phyloP scores from a whole-genome alignment of 1,140 invertebrate genomes.

The Tetramorium simillimum region DNA sequence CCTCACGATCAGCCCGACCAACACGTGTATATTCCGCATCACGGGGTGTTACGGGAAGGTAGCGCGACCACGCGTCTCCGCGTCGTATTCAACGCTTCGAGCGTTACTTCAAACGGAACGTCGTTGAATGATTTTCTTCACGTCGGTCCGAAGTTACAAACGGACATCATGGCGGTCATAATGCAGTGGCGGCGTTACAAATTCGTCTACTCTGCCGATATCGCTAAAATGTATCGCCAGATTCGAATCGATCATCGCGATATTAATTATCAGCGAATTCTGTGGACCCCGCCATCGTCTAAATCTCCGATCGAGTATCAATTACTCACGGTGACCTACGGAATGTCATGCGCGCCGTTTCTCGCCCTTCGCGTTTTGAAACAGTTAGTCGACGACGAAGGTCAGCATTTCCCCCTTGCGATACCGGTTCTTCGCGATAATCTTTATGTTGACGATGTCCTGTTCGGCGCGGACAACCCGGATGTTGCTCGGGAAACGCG shows the following conservation, averaged over 20 bases:
- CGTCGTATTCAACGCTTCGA: background rate
- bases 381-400: background rate
- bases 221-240: constrained; percentile 70
- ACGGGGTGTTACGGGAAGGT: background rate
- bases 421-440: background rate
- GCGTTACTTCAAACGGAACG: background rate
- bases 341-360: background rate
- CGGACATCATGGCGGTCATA: background rate
- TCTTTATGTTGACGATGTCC: background rate
- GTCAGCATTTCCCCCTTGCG: background rate
- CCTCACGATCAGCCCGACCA: background rate
- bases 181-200: constrained; percentile 70
- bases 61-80: background rate
- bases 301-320: background rate
- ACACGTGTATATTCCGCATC: background rate
- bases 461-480: background rate
- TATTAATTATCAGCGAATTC: background rate
- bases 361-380: background rate
- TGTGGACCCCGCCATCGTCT: background rate
- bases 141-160: background rate
- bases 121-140: background rate
- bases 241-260: constrained; percentile 23
- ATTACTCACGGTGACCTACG: background rate
- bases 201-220: constrained; percentile 75
- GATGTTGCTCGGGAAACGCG: background rate